Conservation (phyloP, 2,888 invertebrate species). For the Flexamia atlantica region DNA sequence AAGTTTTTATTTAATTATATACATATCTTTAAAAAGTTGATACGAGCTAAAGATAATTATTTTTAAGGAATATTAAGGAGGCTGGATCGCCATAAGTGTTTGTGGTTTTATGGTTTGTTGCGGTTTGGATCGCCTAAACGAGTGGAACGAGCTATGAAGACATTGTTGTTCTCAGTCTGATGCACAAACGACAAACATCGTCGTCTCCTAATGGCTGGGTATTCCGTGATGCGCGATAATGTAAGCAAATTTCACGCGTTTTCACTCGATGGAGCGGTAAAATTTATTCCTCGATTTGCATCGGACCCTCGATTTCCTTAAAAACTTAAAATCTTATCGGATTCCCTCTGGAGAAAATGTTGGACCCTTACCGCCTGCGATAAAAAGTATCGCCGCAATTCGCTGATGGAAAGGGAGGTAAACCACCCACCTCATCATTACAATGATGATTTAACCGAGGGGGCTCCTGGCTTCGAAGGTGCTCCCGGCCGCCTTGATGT, state of each 20-base stretch:
- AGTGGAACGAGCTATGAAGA: conserved; percentile 12
- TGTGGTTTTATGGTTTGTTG: too few species aligned
- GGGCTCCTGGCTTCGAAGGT: background rate
- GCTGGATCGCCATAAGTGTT: too few species aligned
- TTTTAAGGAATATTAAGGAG: too few species aligned
- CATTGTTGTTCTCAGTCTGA: conserved; percentile 22
- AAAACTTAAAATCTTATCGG: conserved; percentile 52
- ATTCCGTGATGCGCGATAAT: conserved; percentile 7
- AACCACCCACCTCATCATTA: background rate
- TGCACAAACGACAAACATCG: conserved; percentile 30
- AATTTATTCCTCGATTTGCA: conserved; percentile 47
- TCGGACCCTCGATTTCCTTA: conserved; percentile 15
- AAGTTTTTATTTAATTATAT: too few species aligned
- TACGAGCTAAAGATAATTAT: too few species aligned
- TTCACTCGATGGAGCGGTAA: conserved; percentile 29
- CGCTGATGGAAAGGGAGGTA: background rate
- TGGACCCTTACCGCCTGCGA: background rate
- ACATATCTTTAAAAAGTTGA: too few species aligned
- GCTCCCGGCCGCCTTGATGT: background rate
- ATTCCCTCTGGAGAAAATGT: conserved; percentile 38
- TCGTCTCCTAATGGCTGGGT: conserved; percentile 17
- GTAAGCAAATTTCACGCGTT: conserved; percentile 56
- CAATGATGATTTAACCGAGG: background rate
- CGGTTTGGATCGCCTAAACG: background rate
- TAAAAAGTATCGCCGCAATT: conserved; percentile 33